Conservation (phyloP, 2,888 invertebrate species). For the Molorchus minor region DNA sequence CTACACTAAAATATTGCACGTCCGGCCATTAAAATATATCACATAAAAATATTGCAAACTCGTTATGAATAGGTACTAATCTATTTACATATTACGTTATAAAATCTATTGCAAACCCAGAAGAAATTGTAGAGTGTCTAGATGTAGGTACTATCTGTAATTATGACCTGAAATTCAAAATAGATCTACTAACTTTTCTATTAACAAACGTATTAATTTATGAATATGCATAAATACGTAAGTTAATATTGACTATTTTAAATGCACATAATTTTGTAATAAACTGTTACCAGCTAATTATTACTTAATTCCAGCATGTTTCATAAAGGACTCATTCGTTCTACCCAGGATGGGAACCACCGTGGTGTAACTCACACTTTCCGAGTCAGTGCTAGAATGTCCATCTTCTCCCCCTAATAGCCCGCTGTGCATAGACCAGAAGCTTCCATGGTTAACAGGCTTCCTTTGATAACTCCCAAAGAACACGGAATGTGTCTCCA, state of each 20-base stretch:
- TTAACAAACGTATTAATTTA: too few relatives aligned
- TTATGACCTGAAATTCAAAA: too few relatives aligned
- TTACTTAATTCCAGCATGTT: too few relatives aligned
- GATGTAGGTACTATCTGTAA: too few relatives aligned
- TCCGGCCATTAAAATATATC: conserved; percentile 60
- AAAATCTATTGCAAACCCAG: conserved; percentile 2
- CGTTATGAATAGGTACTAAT: conserved; percentile 19
- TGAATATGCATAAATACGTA: too few relatives aligned
- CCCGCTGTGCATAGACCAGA: conserved; percentile 60
- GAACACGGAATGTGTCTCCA: conserved; percentile 87
- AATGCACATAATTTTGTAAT: too few relatives aligned
- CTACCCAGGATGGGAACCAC: conserved; percentile 40
- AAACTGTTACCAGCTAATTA: too few relatives aligned
- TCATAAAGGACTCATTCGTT: too few relatives aligned
- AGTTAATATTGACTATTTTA: too few relatives aligned
- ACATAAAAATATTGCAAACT: conserved; percentile 46
- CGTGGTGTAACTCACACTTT: conserved; percentile 64
- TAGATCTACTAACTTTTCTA: too few relatives aligned
- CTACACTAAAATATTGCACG: conserved; percentile 54
- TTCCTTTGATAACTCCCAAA: conserved; percentile 75
- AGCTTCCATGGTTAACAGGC: conserved; percentile 36
- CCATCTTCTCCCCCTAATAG: conserved; percentile 54
- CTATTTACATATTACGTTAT: conserved; percentile 14
- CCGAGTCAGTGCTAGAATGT: conserved; percentile 61
- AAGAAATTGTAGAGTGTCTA: too few relatives aligned